Base-by-base conservation (phyloP, 1,140 invertebrate species). In the Heliconius nattereri region DNA sequence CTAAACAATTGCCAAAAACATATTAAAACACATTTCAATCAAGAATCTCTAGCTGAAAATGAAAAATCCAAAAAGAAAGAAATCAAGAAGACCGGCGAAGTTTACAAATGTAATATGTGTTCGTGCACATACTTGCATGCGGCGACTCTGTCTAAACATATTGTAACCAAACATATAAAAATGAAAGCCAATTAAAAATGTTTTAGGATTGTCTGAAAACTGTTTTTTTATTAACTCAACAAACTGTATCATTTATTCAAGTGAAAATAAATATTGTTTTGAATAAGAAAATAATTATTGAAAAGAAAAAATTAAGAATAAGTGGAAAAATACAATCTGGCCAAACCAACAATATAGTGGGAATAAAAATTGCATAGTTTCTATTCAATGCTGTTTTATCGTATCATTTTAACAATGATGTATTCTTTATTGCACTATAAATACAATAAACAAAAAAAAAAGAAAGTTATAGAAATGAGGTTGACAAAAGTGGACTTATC, bases 71-170 rank as follows among this genome's bases (percentile, higher is more conserved):
- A 78, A 13, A 78, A 75, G 35, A 66, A 76, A 54, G 73, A 16
- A 32, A 26, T 35, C 16, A 82, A 76, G 57, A 78, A 71, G 66
- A 13, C 40, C 0, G 35, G 49, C 35, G 66, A 57, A 60, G 32
- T 86, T 2, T 89, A 82, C 75, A 91, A 88, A 78, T 92, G 91
- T 77, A 91, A 88, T 74, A 90, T 92, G 87, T 93, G 92, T 66
- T 81, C 87, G 1, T 81, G 85, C n/a, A 86, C 84, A 32, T 92
- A 86, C 76, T 80, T 86, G 8, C 85, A 91, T 78, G 81, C 87
- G 19, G 81, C 87, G 5, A 82, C 89, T 32, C 76, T 92, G 2
- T 89, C 89, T 7, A 92, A 89, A 84, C 92, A 93, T 79, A 87
- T 93, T 78, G 74, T 90, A 19, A 71, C 83, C 26, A 87, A 84